A percentile compares a stretch with the other conserved stretches of the same genome.
These are phyloP conservation scores for Patella caerulea DNA, from an alignment of 2,888 invertebrate genomes.

Conservation along the genomic window DNA sequence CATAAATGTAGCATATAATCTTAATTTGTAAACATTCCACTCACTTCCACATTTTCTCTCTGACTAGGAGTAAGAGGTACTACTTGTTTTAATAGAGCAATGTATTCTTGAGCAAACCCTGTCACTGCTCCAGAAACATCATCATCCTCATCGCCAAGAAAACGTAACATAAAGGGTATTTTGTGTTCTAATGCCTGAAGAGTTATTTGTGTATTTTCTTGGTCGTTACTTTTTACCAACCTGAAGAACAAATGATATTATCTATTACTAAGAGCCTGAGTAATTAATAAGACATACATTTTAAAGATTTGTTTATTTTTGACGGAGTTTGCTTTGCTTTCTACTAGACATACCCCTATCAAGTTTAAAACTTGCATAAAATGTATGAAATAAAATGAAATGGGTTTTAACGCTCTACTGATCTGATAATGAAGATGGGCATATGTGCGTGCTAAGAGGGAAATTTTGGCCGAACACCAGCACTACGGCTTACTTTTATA, in stretches of 20 bases:
- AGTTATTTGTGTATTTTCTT: conserved; percentile 52
- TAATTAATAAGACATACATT: no score
- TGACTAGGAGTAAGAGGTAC: conserved; percentile 66
- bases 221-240: conserved; percentile 60
- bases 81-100: conserved; percentile 71
- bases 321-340: no score
- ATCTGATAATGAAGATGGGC: no score
- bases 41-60: conserved; percentile 67
- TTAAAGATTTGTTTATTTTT: no score
- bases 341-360: no score
- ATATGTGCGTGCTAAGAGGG: no score
- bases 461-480: no score
- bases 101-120: conserved; percentile 74
- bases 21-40: background rate
- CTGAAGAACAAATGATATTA: conserved; percentile 44
- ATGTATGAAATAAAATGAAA: no score
- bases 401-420: no score
- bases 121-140: conserved; percentile 74
- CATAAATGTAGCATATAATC: background rate
- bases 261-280: no score
- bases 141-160: conserved; percentile 74
- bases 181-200: conserved; percentile 71
- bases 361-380: no score
- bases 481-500: no score
- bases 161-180: conserved; percentile 72